These are phyloP conservation scores for Epinotia ramella DNA, from an alignment of 2,888 invertebrate species.

Conservation along the genomic window DNA sequence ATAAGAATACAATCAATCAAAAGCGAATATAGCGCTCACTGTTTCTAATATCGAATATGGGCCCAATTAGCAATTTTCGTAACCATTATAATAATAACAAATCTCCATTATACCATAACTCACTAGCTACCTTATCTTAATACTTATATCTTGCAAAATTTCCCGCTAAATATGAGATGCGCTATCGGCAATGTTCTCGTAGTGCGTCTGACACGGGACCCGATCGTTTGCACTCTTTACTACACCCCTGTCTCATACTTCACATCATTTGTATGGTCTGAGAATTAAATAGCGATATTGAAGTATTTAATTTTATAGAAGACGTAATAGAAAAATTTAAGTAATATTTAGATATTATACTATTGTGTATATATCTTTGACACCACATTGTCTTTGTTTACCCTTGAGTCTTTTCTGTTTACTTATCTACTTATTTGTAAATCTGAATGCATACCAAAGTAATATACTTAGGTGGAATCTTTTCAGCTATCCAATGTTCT, in stretches of 20 bases:
- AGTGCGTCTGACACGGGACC: constrained; percentile 74
- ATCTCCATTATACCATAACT: neutral
- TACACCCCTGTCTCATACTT: constrained; percentile 80
- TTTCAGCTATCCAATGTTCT: too few relatives aligned
- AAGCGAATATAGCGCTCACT: neutral
- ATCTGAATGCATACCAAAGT: too few relatives aligned
- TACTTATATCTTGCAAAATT: constrained; percentile 43
- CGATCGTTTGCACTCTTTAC: constrained; percentile 84
- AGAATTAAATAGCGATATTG: constrained; percentile 51
- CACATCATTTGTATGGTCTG: constrained; percentile 63
- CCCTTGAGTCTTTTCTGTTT: too few relatives aligned
- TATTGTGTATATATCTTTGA: too few relatives aligned
- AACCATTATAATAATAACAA: neutral
- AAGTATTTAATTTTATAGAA: neutral
- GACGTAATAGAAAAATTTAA: too few relatives aligned
- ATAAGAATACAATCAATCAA: too few relatives aligned
- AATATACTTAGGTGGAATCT: too few relatives aligned
- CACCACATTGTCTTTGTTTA: too few relatives aligned
- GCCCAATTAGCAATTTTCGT: too few relatives aligned
- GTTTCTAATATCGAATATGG: neutral
- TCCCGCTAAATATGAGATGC: constrained; percentile 60
- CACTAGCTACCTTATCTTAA: constrained; percentile 3
- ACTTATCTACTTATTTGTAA: too few relatives aligned
- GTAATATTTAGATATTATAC: too few relatives aligned
- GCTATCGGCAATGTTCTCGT: constrained; percentile 75